phyloP scores from a whole-genome alignment of 2,113 vertebrate genomes.

The Plectropomus leopardus region DNA sequence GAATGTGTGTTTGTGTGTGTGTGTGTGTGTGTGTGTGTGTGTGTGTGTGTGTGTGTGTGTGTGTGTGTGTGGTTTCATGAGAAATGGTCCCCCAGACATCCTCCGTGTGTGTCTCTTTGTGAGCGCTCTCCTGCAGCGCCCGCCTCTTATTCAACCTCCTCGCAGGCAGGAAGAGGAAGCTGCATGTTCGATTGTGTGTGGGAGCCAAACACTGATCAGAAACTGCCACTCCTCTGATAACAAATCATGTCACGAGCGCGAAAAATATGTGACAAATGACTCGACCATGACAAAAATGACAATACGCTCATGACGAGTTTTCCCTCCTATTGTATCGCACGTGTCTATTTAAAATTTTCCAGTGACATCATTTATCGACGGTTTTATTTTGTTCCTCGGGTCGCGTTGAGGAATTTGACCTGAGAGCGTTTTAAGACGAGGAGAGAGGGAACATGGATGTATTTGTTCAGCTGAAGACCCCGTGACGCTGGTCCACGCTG shows the following conservation, averaged over 20 bases:
- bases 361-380: neutral
- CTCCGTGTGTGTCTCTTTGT: conserved; percentile 44
- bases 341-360: neutral
- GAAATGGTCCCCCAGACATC: conserved; percentile 63
- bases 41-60: no score
- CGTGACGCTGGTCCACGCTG: conserved; percentile 33
- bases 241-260: conserved; percentile 16
- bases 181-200: conserved; percentile 59
- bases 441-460: conserved; percentile 51
- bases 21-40: conserved; percentile 5
- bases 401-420: conserved; percentile 25
- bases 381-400: neutral
- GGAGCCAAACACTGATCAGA: conserved; percentile 59
- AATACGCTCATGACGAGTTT: neutral
- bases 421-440: conserved; percentile 13
- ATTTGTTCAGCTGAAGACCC: conserved; percentile 79
- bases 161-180: conserved; percentile 77
- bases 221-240: conserved; percentile 44
- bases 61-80: conserved; percentile 22
- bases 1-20: conserved; percentile 24
- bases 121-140: conserved; percentile 10
- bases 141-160: conserved; percentile 43
- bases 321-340: neutral
- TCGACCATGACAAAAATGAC: neutral
- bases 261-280: conserved; percentile 18